Evolutionary conservation across 2,113 vertebrate species (phyloP).

Genomic region (Prietella phreatophila): DNA sequence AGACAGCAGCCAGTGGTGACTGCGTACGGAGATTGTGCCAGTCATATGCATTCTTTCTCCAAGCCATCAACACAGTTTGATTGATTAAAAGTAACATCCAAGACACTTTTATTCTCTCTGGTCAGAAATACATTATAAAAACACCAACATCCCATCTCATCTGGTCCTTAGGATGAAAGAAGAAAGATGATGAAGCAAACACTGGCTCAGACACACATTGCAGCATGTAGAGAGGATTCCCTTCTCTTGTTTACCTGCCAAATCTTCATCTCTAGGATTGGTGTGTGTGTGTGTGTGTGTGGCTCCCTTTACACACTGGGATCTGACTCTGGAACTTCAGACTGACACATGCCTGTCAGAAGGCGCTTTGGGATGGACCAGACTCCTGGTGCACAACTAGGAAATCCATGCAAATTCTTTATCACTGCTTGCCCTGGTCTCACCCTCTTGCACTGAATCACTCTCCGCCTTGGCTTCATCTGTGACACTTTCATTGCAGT

Average conservation of each 20-base stretch:
- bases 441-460: slow-evolving; percentile 83
- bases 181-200: slow-evolving; percentile 40
- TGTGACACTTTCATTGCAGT: slow-evolving; percentile 77
- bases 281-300: slow-evolving; percentile 33
- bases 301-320: slow-evolving; percentile 27
- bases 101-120: slow-evolving; percentile 42
- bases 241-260: slow-evolving; percentile 33
- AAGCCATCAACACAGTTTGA: slow-evolving; percentile 41
- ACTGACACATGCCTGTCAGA: slow-evolving; percentile 35
- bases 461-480: slow-evolving; percentile 81
- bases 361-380: slow-evolving; percentile 22
- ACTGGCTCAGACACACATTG: slow-evolving; percentile 35
- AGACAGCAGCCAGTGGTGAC: slow-evolving; percentile 56
- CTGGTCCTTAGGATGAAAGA: slow-evolving; percentile 42
- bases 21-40: slow-evolving; percentile 54
- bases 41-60: slow-evolving; percentile 38
- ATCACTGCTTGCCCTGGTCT: slow-evolving; percentile 79
- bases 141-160: slow-evolving; percentile 35
- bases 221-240: slow-evolving; percentile 24
- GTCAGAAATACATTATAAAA: slow-evolving; percentile 41
- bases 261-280: slow-evolving; percentile 37
- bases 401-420: slow-evolving; percentile 96
- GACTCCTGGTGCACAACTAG: slow-evolving; percentile 66
- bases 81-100: slow-evolving; percentile 42
- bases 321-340: slow-evolving; percentile 32